Percentiles rank a stretch among this genome's conserved stretches.
These are phyloP conservation scores for Ascaphus truei DNA, from an alignment of 2,113 vertebrate genomes.

Conservation along the genomic window DNA sequence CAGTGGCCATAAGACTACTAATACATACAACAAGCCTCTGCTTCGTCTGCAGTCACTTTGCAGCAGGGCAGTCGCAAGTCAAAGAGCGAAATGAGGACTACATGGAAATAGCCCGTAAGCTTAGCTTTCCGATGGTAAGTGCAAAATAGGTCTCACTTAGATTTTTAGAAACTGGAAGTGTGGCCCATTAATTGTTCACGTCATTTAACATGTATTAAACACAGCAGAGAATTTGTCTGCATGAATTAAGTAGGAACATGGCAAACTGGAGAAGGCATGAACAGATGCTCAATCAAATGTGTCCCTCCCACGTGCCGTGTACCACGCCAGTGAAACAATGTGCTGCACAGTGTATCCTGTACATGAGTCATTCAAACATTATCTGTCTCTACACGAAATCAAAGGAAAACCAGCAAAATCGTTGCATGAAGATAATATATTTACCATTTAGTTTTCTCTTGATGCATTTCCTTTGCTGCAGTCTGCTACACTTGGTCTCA, in stretches of 20 bases:
- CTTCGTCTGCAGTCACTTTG: constrained; percentile 96
- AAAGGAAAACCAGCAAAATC: not conserved
- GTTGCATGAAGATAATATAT: not conserved
- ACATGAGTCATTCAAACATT: not conserved
- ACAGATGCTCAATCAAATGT: not conserved
- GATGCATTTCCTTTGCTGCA: not conserved
- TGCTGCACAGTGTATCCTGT: too few relatives aligned
- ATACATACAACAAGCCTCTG: constrained; percentile 97
- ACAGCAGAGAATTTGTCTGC: too few relatives aligned
- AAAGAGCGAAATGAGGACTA: constrained; percentile 97
- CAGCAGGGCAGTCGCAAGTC: constrained; percentile 94
- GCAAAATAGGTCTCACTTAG: not conserved
- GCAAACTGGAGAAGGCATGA: too few relatives aligned
- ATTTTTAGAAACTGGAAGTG: too few relatives aligned
- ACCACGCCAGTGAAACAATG: not conserved
- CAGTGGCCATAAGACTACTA: constrained; percentile 90
- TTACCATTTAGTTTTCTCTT: not conserved
- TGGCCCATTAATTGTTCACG: too few relatives aligned
- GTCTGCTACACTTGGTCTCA: too few relatives aligned
- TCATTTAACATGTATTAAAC: too few relatives aligned
- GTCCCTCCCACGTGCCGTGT: not conserved
- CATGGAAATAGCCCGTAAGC: constrained; percentile 85
- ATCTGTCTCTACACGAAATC: not conserved
- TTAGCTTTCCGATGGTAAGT: constrained; percentile 93
- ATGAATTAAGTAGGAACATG: too few relatives aligned